These are phyloP conservation scores for Neosalanx taihuensis DNA, from an alignment of 2,797 vertebrate genomes.

Conservation along the genomic window DNA sequence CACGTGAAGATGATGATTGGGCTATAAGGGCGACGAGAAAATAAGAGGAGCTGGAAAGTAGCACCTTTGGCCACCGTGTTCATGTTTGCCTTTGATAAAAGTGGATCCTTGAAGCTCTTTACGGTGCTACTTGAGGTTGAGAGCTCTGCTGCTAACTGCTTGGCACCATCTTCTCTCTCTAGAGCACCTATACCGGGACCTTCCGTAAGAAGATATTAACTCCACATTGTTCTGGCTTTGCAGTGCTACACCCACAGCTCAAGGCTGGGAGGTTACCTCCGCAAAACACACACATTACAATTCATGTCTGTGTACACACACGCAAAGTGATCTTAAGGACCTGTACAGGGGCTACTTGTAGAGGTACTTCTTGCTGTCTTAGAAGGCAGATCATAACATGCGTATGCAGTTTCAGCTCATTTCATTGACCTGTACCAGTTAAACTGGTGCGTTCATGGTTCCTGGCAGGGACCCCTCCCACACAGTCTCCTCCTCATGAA, in stretches of 20 bases:
- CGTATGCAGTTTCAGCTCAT: slow-evolving; percentile 30
- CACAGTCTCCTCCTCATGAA: neutral
- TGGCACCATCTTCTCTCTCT: neutral
- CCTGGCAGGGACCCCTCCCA: neutral
- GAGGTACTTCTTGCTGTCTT: neutral
- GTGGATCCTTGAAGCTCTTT: slow-evolving; percentile 2
- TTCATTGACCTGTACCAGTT: neutral
- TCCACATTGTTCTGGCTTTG: too few species aligned
- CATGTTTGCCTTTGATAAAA: slow-evolving; percentile 5
- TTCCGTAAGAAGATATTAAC: neutral
- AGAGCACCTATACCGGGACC: slow-evolving; percentile 6
- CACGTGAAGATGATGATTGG: neutral
- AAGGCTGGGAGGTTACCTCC: too few species aligned
- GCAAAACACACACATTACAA: neutral
- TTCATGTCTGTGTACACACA: neutral
- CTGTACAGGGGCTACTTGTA: neutral
- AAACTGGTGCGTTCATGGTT: slow-evolving; percentile 12
- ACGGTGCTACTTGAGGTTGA: slow-evolving; percentile 5
- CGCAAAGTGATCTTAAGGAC: slow-evolving; percentile 1
- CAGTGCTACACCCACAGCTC: too few species aligned
- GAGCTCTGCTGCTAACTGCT: neutral
- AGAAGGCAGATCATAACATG: neutral
- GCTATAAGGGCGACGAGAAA: too few species aligned
- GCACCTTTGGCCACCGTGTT: neutral
- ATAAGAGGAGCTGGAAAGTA: neutral